Percentiles rank a stretch among this genome's conserved stretches.
phyloP scores from a whole-genome alignment of 2,113 vertebrate species.

The Echinops telfairi region DNA sequence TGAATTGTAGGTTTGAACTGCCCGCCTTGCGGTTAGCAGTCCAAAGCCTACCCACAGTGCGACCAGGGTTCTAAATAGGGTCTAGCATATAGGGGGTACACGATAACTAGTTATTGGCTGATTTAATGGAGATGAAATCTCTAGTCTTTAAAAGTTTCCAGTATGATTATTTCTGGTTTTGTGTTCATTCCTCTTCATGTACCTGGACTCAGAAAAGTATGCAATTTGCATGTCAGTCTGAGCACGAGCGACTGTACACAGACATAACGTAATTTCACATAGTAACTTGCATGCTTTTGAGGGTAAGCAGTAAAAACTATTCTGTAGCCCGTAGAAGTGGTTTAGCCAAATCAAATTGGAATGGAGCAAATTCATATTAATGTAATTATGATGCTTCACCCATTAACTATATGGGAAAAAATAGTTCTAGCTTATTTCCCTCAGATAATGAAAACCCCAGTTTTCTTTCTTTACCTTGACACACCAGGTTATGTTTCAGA shows the following conservation, averaged over 20 bases:
- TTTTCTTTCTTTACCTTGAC: neutral
- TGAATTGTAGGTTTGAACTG: too few relatives aligned
- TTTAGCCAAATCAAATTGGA: neutral
- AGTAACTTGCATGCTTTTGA: neutral
- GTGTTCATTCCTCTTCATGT: neutral
- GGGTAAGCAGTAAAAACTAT: neutral
- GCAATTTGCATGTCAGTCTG: neutral
- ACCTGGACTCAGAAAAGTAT: neutral
- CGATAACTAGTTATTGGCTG: neutral
- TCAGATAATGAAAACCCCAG: neutral
- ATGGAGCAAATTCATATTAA: neutral
- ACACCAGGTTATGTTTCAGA: neutral
- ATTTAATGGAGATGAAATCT: neutral
- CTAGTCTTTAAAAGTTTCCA: neutral
- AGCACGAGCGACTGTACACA: neutral
- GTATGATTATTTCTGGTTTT: neutral
- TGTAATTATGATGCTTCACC: neutral
- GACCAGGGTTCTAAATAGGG: too few relatives aligned
- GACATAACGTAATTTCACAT: neutral
- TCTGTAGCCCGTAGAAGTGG: neutral
- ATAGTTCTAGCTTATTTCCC: neutral
- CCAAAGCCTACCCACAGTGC: too few relatives aligned
- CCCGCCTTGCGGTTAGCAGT: too few relatives aligned
- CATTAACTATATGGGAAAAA: neutral
- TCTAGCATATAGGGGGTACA: neutral